phyloP scores from a whole-genome alignment of 2,888 invertebrate genomes.

The Chaetogeoica ovagalla region DNA sequence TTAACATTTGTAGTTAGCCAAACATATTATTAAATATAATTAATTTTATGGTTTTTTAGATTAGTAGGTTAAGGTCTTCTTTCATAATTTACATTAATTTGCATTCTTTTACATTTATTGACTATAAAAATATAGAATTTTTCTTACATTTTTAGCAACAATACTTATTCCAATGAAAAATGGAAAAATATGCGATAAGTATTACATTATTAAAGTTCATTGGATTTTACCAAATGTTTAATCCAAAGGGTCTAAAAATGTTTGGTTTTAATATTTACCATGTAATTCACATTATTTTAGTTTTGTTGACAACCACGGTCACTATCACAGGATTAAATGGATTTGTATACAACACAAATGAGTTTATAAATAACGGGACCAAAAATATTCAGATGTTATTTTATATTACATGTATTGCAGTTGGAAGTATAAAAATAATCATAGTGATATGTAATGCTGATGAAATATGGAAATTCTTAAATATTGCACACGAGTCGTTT shows the following conservation, averaged over 20 bases:
- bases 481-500: neutral
- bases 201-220: neutral
- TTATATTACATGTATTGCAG: neutral
- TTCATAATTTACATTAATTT: too few species aligned
- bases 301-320: neutral
- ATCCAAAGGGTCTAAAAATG: constrained; percentile 2
- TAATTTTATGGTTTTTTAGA: too few species aligned
- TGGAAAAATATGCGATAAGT: neutral
- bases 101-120: too few species aligned
- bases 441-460: neutral
- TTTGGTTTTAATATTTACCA: neutral
- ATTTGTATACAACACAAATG: neutral
- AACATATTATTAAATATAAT: too few species aligned
- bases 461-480: neutral
- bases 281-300: neutral
- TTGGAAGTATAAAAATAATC: neutral
- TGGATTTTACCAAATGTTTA: constrained; percentile 5
- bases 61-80: too few species aligned
- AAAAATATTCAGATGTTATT: neutral
- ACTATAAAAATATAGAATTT: too few species aligned
- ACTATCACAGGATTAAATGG: neutral
- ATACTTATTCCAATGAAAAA: neutral
- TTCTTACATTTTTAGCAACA: neutral
- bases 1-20: too few species aligned
- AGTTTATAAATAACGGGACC: neutral